Conservation (phyloP, 2,888 invertebrate species). For the Odontocerum albicorne region DNA sequence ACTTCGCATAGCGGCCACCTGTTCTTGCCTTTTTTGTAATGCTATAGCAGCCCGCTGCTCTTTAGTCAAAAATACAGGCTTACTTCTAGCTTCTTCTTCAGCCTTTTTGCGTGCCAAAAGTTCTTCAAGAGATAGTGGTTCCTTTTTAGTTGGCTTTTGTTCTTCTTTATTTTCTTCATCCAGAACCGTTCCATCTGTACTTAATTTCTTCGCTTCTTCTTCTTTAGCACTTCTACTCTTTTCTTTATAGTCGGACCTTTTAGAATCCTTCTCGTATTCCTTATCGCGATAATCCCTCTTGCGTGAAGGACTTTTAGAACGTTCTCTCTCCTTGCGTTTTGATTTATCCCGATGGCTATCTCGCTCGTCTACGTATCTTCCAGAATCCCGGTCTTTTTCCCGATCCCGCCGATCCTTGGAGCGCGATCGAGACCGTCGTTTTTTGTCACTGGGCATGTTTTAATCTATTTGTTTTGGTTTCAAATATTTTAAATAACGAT, state of each 20-base stretch:
- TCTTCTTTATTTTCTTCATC: constrained; percentile 51
- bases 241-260: constrained; percentile 44
- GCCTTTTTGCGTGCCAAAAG: constrained; percentile 93
- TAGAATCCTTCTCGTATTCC: constrained; percentile 46
- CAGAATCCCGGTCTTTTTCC: constrained; percentile 40
- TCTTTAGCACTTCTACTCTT: constrained; percentile 42
- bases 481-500: too few species aligned
- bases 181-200: constrained; percentile 40
- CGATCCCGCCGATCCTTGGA: constrained; percentile 40
- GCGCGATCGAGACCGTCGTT: constrained; percentile 45
- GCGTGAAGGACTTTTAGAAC: constrained; percentile 35
- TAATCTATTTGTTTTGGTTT: too few species aligned
- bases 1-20: constrained; percentile 80
- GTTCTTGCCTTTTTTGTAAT: constrained; percentile 83
- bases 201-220: constrained; percentile 40
- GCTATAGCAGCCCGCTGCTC: constrained; percentile 93
- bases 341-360: constrained; percentile 43
- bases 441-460: constrained; percentile 53
- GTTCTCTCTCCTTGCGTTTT: constrained; percentile 39
- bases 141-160: constrained; percentile 54
- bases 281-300: constrained; percentile 38
- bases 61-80: constrained; percentile 96
- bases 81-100: constrained; percentile 91
- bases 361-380: constrained; percentile 42
- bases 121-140: constrained; percentile 95